Evolutionary conservation across 2,888 invertebrate species (phyloP).

Genomic region (Eumacrocentrus americanus): DNA sequence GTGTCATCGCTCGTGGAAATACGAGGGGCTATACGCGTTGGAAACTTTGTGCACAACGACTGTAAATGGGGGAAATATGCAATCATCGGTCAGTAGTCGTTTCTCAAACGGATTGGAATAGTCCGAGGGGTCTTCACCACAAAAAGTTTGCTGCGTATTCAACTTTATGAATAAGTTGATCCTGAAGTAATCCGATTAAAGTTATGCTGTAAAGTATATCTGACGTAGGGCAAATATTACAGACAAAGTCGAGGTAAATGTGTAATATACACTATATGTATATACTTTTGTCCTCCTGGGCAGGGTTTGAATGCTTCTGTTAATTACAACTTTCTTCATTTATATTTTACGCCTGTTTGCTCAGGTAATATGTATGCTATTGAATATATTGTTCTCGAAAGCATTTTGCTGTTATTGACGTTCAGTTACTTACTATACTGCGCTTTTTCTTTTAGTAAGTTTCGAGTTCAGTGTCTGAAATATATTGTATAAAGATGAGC

Average conservation of each 20-base stretch:
- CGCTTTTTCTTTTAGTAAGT: no score
- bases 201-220: slow-evolving; percentile 31
- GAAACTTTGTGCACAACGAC: no score
- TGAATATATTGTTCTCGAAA: no score
- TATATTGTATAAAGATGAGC: no score
- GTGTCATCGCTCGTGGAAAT: no score
- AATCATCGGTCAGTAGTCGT: no score
- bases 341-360: not conserved
- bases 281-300: not conserved
- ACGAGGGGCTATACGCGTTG: no score
- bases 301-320: not conserved
- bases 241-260: slow-evolving; percentile 3
- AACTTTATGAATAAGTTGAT: slow-evolving; percentile 38
- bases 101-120: not conserved
- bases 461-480: no score
- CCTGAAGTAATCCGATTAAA: slow-evolving; percentile 36
- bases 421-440: no score
- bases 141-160: slow-evolving; percentile 24
- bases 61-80: no score
- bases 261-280: slow-evolving; percentile 6
- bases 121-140: slow-evolving; percentile 17
- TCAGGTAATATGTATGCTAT: no score
- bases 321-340: not conserved
- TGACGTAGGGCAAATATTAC: slow-evolving; percentile 31
- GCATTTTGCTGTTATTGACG: no score